Evolutionary conservation across 2,888 invertebrate genomes (phyloP).

Genomic region (Malacosoma neustria): DNA sequence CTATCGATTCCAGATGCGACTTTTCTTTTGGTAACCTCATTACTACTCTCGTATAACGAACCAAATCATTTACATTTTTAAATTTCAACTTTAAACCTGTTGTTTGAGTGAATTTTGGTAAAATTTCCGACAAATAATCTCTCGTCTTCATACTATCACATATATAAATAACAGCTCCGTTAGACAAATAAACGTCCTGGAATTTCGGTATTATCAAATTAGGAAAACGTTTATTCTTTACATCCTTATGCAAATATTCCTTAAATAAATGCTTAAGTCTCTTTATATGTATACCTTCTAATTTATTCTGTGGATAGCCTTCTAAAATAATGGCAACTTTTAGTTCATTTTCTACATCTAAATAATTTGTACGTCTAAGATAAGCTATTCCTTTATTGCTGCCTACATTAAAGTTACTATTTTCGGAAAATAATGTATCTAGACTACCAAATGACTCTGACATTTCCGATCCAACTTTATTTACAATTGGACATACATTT

Average conservation of each 20-base stretch:
- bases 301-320: conserved; percentile 54
- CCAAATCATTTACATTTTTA: conserved; percentile 43
- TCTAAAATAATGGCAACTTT: conserved; percentile 57
- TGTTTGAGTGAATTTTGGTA: conserved; percentile 51
- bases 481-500: too few relatives aligned
- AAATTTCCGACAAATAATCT: conserved; percentile 48
- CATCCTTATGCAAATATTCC: conserved; percentile 55
- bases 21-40: conserved; percentile 49
- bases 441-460: conserved; percentile 45
- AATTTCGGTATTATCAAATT: conserved; percentile 58
- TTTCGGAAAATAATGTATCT: conserved; percentile 38
- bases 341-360: conserved; percentile 53
- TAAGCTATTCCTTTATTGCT: conserved; percentile 60
- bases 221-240: conserved; percentile 48
- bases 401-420: conserved; percentile 49
- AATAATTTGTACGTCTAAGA: conserved; percentile 57
- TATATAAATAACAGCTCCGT: conserved; percentile 60
- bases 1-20: conserved; percentile 44
- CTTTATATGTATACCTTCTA: conserved; percentile 56
- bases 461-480: conserved; percentile 42
- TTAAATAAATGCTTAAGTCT: conserved; percentile 55
- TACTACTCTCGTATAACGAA: conserved; percentile 54
- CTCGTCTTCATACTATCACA: conserved; percentile 63
- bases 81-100: conserved; percentile 52
- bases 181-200: conserved; percentile 57